Evolutionary conservation across 2,113 vertebrate species (phyloP), one percentile per base, ranked within the genome.

Genomic region (Myotis davidii): DNA sequence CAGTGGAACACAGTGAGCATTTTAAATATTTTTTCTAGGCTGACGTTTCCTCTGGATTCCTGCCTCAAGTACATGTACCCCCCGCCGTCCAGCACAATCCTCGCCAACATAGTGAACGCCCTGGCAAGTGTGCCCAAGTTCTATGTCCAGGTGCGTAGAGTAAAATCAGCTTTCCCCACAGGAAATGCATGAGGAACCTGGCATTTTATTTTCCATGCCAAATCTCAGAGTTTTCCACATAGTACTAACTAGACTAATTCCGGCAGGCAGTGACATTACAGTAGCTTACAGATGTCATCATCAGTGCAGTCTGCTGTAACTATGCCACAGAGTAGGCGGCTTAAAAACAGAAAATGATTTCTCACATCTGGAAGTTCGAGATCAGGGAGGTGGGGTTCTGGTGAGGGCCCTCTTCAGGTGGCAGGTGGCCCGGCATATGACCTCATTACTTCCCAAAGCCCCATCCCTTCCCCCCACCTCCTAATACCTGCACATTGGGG

Each of bases 21-120:
- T 91, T 88, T 39, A 27, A 91, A 70, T 74, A 17, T 78, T 39
- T 86, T 77, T 94, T 32, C 88, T 98, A 99, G 99, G 97, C 98
- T 99, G 97, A 99, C 99, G 17, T 99, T 99, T 98, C 99, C 99
- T 84, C 96, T 98, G 79, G 99, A 99, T 98, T 99, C 99, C 85
- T 99, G 99, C 90, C 98, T 99, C 98, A 99, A 99, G 96, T 99
- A 99, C 98, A 98, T 99, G 97, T 99, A 99, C 96, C 99, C 99
- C 42, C 99, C 99, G 25, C 99, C 99, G 96, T 99, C 99, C 61
- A 99, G 98, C 97, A 97, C 98, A 95, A 98, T 99, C 96, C 97
- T 99, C 97, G 98, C 99, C 95, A 99, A 99, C 91, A 99, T 99
- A 97, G 98, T 98, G 70, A 99, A 99, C 83, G 98, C 99, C 50